Evolutionary conservation across 2,888 invertebrate genomes (phyloP).

Genomic region (Euzophera pinguis): DNA sequence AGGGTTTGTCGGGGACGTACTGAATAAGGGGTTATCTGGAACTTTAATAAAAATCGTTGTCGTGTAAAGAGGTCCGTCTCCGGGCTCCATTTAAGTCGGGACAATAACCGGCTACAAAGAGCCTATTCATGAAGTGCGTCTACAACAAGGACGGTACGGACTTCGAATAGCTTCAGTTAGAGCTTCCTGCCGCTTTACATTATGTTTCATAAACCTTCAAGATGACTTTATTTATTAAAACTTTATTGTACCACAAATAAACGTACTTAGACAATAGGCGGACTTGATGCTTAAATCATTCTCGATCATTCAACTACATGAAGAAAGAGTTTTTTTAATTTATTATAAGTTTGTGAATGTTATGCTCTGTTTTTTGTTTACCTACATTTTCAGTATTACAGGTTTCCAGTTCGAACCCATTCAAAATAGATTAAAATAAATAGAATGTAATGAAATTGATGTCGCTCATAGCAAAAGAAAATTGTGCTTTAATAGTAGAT

Average conservation of each 20-base stretch:
- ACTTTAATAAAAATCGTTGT: conserved; percentile 36
- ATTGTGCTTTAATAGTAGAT: too few relatives aligned
- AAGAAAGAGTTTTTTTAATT: too few relatives aligned
- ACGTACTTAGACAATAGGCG: too few relatives aligned
- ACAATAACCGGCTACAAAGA: conserved; percentile 48
- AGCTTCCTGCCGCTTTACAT: conserved; percentile 20
- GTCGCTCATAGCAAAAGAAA: too few relatives aligned
- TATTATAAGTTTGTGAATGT: not conserved
- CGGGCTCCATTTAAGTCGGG: conserved; percentile 38
- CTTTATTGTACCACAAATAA: too few relatives aligned
- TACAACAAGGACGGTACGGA: conserved; percentile 29
- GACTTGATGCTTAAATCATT: too few relatives aligned
- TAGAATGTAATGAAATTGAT: too few relatives aligned
- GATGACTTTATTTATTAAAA: conserved; percentile 16
- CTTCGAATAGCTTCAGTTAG: conserved; percentile 15
- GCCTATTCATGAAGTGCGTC: conserved; percentile 44
- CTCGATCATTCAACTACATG: too few relatives aligned
- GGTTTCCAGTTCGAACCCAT: too few relatives aligned
- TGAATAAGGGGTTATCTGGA: conserved; percentile 18
- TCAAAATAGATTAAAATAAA: too few relatives aligned
- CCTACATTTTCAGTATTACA: not conserved
- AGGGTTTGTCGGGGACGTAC: conserved; percentile 19
- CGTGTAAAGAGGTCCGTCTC: conserved; percentile 35
- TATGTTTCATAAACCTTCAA: conserved; percentile 28
- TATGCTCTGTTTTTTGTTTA: not conserved